Base-by-base conservation (phyloP, 2,113 vertebrate genomes). In the Sula dactylatra region DNA sequence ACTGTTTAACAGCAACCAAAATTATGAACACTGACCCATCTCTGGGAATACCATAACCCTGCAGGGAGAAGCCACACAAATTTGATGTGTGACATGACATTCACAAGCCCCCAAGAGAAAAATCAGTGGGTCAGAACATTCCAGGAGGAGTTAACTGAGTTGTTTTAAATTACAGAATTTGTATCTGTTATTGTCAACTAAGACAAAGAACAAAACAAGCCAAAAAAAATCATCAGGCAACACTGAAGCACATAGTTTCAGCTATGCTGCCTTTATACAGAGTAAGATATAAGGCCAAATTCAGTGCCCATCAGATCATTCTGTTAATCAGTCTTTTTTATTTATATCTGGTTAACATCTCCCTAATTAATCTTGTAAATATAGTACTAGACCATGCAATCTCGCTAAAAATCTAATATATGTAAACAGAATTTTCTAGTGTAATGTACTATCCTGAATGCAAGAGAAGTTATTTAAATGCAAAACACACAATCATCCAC, bases 21-120 rank as follows among this genome's bases (percentile, higher is more conserved):
- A 71, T 61, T 7, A 52, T 22, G 49, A 84, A 86, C 2, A 9
- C 24, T 95, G 91, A 61, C 94, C 94, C 83, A 42, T 52, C 80
- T 87, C 86, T 76, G 77, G 76, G 86, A 96, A 94, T 82, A 70
- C 52, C 86, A 64, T 19, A 93, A 87, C 77, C 81, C 86, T 72
- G 52, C 44, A 54, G 24, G 73, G 58, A 83, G 44, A 89, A 66
- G 81, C 69, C 76, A 54, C n/a, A 45, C 58, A 69, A 21, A 91
- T 49, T 4, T 45, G 31, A 91, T 54, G 56, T 54, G 86, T 92
- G 93, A 87, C 81, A 58, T 61, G 81, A 94, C 56, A 61, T 25
- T 90, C 26, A 36, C 56, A 29, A 61, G 73, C 34, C 40, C 70
- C 58, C 66, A 52, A 6, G 74, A 87, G 93, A 79, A 97, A 89